Base-by-base conservation (phyloP, 2,888 invertebrate genomes). In the Peribatodes rhomboidaria region DNA sequence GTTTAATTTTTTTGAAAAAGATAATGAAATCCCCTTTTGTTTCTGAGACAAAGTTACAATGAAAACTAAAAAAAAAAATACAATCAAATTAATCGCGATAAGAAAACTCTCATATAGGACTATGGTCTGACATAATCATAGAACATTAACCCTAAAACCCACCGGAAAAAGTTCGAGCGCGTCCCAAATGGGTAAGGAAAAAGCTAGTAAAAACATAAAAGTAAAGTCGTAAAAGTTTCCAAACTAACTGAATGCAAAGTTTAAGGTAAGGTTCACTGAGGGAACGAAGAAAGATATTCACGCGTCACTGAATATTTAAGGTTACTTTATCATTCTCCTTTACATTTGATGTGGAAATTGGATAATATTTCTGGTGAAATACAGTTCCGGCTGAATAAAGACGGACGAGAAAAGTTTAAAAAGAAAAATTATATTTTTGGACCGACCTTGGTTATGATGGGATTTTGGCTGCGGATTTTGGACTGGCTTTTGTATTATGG, bases 271-370 rank as follows among this genome's bases (percentile, higher is more conserved):
- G 59, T 54, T 42, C 31, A 22, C 33, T 50, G 37, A 11, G 46
- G 64, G 61, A 50, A 31, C 44, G 52, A 22, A 44, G 68, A 60
- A 52, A 68, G 68, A 72, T 72, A 68, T 68, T 68, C 59, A 52
- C 68, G 70, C 65, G 55, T 41, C 61, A 65, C 47, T 69, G 72
- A 70, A 72, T 70, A 58, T 63, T 67, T 65, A 42, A 61, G 61
- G 58, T 61, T 60, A 56, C 61, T 68, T 69, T 71, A 71, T 71
- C 71, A 64, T 58, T 66, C 67, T 66, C 60, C 61, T 63, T 64
- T 37, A 47, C 66, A 66, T 66, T 69, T 69, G 46, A 58, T 49
- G 67, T 57, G 65, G 41, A 65, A 63, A 69, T 65, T 47, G 58
- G 52, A 41, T 62, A 60, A 53, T 60, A 47, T 53, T 62, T 50